phyloP scores from a whole-genome alignment of 1,140 invertebrate genomes.

The Bombus sylvicola region DNA sequence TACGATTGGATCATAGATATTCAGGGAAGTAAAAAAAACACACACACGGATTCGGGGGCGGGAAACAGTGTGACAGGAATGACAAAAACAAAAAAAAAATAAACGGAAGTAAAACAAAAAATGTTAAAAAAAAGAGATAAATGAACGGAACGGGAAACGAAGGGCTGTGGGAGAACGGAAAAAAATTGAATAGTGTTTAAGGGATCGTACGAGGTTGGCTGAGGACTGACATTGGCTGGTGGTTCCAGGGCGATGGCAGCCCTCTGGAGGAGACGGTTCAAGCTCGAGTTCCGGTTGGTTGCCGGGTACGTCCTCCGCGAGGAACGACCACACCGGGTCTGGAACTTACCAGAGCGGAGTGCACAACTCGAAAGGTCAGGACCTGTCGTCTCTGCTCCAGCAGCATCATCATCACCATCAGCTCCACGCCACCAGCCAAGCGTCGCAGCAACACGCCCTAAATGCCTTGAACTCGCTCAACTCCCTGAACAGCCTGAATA shows the following conservation, averaged over 20 bases:
- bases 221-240: constrained; percentile 83
- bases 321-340: constrained; percentile 73
- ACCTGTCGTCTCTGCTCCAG: constrained; percentile 70
- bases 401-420: constrained; percentile 73
- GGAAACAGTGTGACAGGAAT: constrained; percentile 29
- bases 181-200: constrained; percentile 81
- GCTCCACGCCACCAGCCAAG: constrained; percentile 73
- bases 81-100: constrained; percentile 17
- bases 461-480: constrained; percentile 67
- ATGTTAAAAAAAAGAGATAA: constrained; percentile 35
- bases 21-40: constrained; percentile 23
- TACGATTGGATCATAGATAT: constrained; percentile 40
- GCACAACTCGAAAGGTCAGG: constrained; percentile 72
- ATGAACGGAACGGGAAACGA: constrained; percentile 48
- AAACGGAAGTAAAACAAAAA: constrained; percentile 35
- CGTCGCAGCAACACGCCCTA: constrained; percentile 68
- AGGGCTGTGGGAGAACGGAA: constrained; percentile 69
- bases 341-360: constrained; percentile 70
- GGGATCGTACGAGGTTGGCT: constrained; percentile 80
- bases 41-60: constrained; percentile 37
- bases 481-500: constrained; percentile 71
- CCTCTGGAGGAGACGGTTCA: constrained; percentile 81
- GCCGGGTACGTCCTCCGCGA: constrained; percentile 73
- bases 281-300: constrained; percentile 80
- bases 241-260: constrained; percentile 84